Conservation (phyloP, 2,888 invertebrate species). For the Azorinus chamasolen region DNA sequence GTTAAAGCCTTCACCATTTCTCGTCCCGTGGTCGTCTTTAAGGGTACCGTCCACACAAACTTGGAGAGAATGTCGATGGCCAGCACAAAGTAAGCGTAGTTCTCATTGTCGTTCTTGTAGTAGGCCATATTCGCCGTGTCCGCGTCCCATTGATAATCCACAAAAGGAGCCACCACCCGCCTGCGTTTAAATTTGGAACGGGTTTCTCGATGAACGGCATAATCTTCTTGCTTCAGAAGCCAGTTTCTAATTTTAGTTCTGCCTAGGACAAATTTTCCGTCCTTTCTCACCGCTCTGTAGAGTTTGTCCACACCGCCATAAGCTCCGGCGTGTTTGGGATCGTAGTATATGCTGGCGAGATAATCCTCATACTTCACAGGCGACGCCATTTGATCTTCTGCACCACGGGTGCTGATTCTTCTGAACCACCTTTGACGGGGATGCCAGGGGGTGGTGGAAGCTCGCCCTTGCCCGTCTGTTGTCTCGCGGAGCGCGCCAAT, state of each 20-base stretch:
- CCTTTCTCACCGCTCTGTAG: conserved; percentile 53
- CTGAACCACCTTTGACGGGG: too few species aligned
- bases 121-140: conserved; percentile 50
- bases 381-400: conserved; percentile 44
- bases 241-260: conserved; percentile 50
- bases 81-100: conserved; percentile 44
- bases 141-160: conserved; percentile 59
- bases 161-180: conserved; percentile 40
- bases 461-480: conserved; percentile 2
- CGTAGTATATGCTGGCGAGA: conserved; percentile 50
- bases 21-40: conserved; percentile 35
- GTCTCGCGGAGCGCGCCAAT: conserved; percentile 5
- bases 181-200: too few species aligned
- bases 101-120: conserved; percentile 47
- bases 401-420: too few species aligned
- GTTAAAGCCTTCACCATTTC: conserved; percentile 43
- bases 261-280: conserved; percentile 52
- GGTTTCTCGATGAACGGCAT: too few species aligned
- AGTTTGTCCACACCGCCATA: conserved; percentile 56
- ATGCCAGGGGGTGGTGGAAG: too few species aligned
- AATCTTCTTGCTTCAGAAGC: too few species aligned
- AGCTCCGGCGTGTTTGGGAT: conserved; percentile 46
- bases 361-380: conserved; percentile 44
- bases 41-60: conserved; percentile 38
- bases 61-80: conserved; percentile 45